Evolutionary conservation across 2,888 invertebrate genomes (phyloP).

Genomic region (Diabrotica balteata): DNA sequence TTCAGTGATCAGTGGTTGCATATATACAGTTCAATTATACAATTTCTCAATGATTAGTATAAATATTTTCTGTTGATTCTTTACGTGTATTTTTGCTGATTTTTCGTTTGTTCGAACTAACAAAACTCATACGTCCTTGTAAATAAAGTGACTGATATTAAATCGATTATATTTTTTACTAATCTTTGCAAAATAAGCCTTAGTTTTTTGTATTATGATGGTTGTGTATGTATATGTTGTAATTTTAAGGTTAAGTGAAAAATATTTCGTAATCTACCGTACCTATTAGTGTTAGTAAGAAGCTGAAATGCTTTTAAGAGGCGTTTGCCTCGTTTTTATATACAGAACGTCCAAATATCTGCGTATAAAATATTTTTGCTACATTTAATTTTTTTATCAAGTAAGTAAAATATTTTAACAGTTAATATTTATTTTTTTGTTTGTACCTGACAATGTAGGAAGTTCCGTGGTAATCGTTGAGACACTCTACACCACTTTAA

Average conservation of each 20-base stretch:
- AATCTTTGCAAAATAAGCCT: constrained; percentile 24
- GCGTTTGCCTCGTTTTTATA: not conserved
- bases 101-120: constrained; percentile 18
- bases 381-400: too few relatives aligned
- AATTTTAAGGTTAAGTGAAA: constrained; percentile 7
- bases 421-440: too few relatives aligned
- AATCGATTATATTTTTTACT: constrained; percentile 44
- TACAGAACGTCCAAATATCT: not conserved
- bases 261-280: constrained; percentile 3
- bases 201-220: constrained; percentile 28
- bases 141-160: constrained; percentile 47
- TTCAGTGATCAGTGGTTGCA: too few relatives aligned
- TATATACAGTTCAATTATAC: not conserved
- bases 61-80: too few relatives aligned
- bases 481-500: too few relatives aligned
- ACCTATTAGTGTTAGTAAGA: too few relatives aligned
- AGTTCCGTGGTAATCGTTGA: too few relatives aligned
- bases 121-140: constrained; percentile 43
- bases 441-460: too few relatives aligned
- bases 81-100: not conserved
- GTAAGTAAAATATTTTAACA: too few relatives aligned
- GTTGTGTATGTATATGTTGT: constrained; percentile 31
- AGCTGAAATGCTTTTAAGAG: not conserved
- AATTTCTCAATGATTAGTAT: not conserved
- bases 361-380: too few relatives aligned